phyloP scores from a whole-genome alignment of 2,797 vertebrate species.

The Notolabrus celidotus region DNA sequence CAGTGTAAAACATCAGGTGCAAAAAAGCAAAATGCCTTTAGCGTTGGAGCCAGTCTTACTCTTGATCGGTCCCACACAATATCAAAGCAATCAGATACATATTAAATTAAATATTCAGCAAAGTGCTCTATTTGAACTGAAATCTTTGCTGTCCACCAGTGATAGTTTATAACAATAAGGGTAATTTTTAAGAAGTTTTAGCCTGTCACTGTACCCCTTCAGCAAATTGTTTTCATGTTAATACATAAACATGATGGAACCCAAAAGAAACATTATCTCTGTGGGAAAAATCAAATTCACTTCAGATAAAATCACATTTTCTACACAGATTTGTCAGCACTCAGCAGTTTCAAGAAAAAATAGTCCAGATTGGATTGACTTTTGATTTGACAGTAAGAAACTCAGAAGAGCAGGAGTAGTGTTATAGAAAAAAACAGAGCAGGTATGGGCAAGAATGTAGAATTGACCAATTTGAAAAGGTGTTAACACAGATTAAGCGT shows the following conservation, averaged over 20 bases:
- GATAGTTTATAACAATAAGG: slow-evolving; percentile 23
- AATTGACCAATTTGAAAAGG: slow-evolving; percentile 10
- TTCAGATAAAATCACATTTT: no score
- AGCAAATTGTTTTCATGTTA: background rate
- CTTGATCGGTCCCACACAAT: no score
- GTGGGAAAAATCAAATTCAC: no score
- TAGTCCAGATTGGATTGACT: background rate
- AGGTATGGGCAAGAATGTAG: slow-evolving; percentile 20
- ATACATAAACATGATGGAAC: background rate
- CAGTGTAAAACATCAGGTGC: background rate
- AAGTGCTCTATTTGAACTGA: no score
- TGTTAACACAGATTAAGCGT: slow-evolving; percentile 49
- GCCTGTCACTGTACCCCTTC: background rate
- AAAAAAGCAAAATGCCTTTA: background rate
- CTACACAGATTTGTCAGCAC: background rate
- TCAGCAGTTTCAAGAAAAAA: slow-evolving; percentile 23
- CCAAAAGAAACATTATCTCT: no score
- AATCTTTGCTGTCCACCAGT: background rate
- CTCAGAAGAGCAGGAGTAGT: slow-evolving; percentile 11
- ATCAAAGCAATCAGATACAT: no score
- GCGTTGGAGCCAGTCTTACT: no score
- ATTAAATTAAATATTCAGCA: no score
- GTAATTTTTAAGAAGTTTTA: background rate
- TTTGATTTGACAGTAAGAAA: slow-evolving; percentile 19
- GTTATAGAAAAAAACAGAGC: slow-evolving; percentile 32